These are phyloP conservation scores for Tringa solitaria DNA, from an alignment of 2,113 vertebrate species.

Conservation along the genomic window DNA sequence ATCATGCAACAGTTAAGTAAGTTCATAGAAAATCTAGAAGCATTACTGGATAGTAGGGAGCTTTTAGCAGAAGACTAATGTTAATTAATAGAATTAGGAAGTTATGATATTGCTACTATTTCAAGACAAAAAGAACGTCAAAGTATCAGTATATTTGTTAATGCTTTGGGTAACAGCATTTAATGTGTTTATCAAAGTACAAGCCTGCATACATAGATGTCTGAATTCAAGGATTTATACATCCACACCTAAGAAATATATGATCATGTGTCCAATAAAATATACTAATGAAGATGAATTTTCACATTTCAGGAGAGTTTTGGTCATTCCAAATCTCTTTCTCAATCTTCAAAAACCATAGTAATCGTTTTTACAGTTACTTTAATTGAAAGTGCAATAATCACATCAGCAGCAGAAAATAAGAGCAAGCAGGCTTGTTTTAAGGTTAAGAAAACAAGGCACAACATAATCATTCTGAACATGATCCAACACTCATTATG, in stretches of 20 bases:
- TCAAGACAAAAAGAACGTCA: neutral
- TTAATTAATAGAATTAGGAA: neutral
- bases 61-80: neutral
- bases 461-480: neutral
- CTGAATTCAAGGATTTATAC: neutral
- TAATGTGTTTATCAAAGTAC: neutral
- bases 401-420: constrained; percentile 45
- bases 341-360: neutral
- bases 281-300: neutral
- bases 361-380: neutral
- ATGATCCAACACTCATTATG: constrained; percentile 23
- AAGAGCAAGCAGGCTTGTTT: constrained; percentile 17
- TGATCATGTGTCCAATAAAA: neutral
- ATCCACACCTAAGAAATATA: neutral
- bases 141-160: neutral
- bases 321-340: neutral
- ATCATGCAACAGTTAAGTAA: neutral
- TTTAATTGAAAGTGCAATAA: constrained; percentile 52
- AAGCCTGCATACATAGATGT: neutral
- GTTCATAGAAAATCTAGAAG: neutral
- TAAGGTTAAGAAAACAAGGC: neutral
- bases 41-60: neutral
- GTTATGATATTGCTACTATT: neutral
- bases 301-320: neutral
- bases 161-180: neutral